A percentile compares a stretch with the other conserved stretches of the same genome.
These are phyloP conservation scores for Nomia melanderi DNA, from an alignment of 1,140 invertebrate species.

Conservation along the genomic window DNA sequence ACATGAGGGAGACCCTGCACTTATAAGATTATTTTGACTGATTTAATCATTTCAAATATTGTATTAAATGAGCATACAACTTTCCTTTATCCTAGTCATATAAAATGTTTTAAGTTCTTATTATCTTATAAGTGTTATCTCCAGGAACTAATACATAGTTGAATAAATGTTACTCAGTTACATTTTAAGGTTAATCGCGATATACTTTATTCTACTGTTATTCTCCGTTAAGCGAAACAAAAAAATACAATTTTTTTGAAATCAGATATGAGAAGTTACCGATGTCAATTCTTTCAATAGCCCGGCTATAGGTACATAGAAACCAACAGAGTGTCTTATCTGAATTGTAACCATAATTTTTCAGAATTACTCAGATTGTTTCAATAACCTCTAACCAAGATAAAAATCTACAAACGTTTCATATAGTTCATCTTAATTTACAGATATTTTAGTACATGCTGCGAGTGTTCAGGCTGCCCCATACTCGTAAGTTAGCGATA, in stretches of 20 bases:
- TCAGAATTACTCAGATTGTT: slow-evolving; percentile 4
- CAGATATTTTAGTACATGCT: slow-evolving; percentile 5
- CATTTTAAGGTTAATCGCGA: neutral
- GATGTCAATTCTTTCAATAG: neutral
- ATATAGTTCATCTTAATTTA: slow-evolving; percentile 14
- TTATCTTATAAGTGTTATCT: no score
- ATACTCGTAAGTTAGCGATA: slow-evolving; percentile 26
- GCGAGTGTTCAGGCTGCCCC: slow-evolving; percentile 27
- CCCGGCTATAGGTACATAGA: neutral
- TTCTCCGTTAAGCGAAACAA: no score
- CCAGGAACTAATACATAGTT: neutral
- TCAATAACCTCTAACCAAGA: neutral
- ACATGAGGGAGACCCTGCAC: no score
- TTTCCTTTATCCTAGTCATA: no score
- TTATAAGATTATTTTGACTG: no score
- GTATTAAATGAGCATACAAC: no score
- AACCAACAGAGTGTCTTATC: slow-evolving; percentile 14
- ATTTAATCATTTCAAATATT: no score
- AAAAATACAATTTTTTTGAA: neutral
- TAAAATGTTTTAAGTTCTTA: no score
- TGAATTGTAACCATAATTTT: slow-evolving; percentile 5
- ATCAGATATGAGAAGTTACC: neutral
- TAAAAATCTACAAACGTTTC: neutral
- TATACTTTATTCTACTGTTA: neutral
- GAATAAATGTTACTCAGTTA: neutral